Base-by-base conservation (phyloP, 2,888 invertebrate genomes). In the Leptarthrus brevirostris region DNA sequence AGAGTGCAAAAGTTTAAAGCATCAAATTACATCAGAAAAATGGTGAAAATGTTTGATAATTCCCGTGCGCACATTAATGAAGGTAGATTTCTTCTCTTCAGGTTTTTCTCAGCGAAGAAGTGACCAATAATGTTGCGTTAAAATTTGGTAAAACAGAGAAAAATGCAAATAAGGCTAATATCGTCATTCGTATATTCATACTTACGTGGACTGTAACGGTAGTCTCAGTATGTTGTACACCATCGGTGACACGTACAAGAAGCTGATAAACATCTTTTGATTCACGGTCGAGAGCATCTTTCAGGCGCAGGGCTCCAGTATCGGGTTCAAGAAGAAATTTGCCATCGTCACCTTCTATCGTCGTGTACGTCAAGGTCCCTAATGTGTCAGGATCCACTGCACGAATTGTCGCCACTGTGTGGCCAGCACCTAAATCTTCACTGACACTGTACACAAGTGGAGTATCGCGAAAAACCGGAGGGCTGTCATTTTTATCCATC, bases 401-500 rank as follows among this genome's bases (percentile, higher is more conserved):
- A 66, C 87, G 88, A 71, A 96, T 89, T 8, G 90, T 90, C 8
- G 93, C 91, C 75, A 96, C 91, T 40, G 89, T 86, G 80, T 93
- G 92, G 5, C 94, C 95, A 1, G 92, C 91, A 40, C 93, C 91
- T 75, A 94, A 87, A 83, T 96, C 95, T 83, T 96, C 96, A 1
- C 95, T 94, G 1, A 95, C 92, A 73, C 89, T 87, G 83, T 91
- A 93, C 64, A 89, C 89, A 79, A 91, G 86, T 14, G 92, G 92
- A 36, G 91, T 89, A 77, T 91, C 90, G 79, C 90, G 90, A 87
- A 95, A 95, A 72, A 91, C 90, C 2, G 97, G 97, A n/a, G 96
- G 95, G 81, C 94, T 95, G 87, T 97, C 97, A 85, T 97, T 97
- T 86, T 93, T 93, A 86, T 97, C 97, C 83, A 93, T 84, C 70